Evolutionary conservation across 1,140 invertebrate species (phyloP), one percentile per base, ranked within the genome.

Genomic region (Lasioglossum albipes): DNA sequence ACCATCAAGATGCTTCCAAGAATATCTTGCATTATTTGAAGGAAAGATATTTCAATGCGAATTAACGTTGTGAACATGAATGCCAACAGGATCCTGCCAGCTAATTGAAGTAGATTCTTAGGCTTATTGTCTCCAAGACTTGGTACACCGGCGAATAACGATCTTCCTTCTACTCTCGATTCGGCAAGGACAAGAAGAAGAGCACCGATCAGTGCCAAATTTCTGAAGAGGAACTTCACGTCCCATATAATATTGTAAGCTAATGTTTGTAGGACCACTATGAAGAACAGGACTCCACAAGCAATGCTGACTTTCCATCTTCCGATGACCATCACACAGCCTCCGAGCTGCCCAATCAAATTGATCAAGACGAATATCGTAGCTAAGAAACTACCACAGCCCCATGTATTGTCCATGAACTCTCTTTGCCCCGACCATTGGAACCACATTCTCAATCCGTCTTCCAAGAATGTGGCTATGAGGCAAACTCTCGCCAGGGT

Each of bases 211-310:
- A 99, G 95, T 9, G 99, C 98, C 79, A 99, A 94, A 93, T 99
- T 99, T 85, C 99, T 96, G 84, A 97, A 96, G 62, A 99, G 94
- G 94, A 99, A 99, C 90, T 99, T 98, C 89, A 99, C 90, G 93
- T 99, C 99, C 98, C 98, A 99, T 61, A 99, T 93, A 92, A 99
- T 99, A 91, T 98, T 99, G 94, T 99, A 99, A 2, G 98, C 98
- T 86, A 99, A 94, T 64, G 98, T 99, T 96, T 99, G 95, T 82
- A 99, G 93, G 59, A 98, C 95, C 64, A 99, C 99, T 84, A 99
- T 99, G 93, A 97, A 98, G 94, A 99, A 99, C 0, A 99, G 95
- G 31, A 99, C 91, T 54, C 97, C 97, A 94, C 98, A 99, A 41
- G 99, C 99, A 90, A 98, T 97, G 87, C 96, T 95, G n/a, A 99